These are phyloP conservation scores for Nautilus pompilius DNA, from an alignment of 1,140 invertebrate genomes.

Conservation along the genomic window DNA sequence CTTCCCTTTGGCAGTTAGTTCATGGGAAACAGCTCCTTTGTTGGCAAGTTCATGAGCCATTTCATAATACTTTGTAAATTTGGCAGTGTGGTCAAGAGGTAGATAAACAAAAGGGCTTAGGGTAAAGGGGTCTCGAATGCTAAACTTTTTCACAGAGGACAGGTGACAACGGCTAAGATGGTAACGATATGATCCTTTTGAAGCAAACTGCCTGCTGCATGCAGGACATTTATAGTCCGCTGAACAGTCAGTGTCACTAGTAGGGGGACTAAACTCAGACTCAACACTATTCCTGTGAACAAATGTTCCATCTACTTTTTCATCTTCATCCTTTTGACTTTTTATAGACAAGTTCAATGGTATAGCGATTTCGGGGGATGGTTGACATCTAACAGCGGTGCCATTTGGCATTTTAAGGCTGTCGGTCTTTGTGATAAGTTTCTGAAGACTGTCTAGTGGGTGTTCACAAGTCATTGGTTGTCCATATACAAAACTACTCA, in stretches of 20 bases:
- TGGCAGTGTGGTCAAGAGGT: conserved; percentile 49
- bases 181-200: conserved; percentile 93
- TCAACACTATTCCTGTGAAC: conserved; percentile 29
- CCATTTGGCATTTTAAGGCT: conserved; percentile 55
- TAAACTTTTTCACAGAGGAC: conserved; percentile 43
- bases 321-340: conserved; percentile 20
- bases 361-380: conserved; percentile 15
- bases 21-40: conserved; percentile 22
- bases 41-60: conserved; percentile 48
- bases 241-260: conserved; percentile 29
- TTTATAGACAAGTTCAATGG: conserved; percentile 41
- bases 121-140: conserved; percentile 82
- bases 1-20: background rate
- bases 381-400: background rate
- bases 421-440: conserved; percentile 91
- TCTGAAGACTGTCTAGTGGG: conserved; percentile 87
- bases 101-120: conserved; percentile 50
- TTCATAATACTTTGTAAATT: conserved; percentile 50
- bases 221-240: conserved; percentile 77
- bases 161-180: conserved; percentile 96
- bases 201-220: conserved; percentile 94
- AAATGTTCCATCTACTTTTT: conserved; percentile 12
- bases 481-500: conserved; percentile 49
- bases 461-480: conserved; percentile 51
- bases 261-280: conserved; percentile 2